A percentile compares a stretch with the other conserved stretches of the same genome.
These are phyloP conservation scores for Harmothoe impar DNA, from an alignment of 2,888 invertebrate species.

Conservation along the genomic window DNA sequence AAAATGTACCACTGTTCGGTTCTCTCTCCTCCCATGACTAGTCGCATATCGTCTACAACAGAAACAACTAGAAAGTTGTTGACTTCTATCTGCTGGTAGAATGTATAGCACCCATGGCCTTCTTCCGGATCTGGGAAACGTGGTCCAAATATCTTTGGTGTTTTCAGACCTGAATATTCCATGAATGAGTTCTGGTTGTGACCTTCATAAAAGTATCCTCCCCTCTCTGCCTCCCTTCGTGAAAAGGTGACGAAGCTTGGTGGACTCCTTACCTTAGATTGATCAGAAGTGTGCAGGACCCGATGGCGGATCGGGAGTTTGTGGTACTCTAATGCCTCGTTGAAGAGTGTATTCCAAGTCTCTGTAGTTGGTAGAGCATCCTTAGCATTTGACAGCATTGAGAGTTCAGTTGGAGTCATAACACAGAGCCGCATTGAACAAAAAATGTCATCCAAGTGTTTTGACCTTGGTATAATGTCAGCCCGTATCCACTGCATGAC, in stretches of 20 bases:
- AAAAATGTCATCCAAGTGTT: neutral
- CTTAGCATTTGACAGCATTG: neutral
- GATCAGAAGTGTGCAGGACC: neutral
- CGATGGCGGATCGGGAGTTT: neutral
- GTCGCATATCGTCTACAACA: too few species aligned
- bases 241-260: constrained; percentile 1
- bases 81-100: neutral
- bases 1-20: neutral
- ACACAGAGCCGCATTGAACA: neutral
- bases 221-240: too few species aligned
- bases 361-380: neutral
- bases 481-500: neutral
- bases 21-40: neutral
- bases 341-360: neutral
- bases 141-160: neutral
- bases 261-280: neutral
- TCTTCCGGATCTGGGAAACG: neutral
- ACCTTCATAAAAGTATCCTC: neutral
- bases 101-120: neutral
- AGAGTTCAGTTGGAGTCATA: neutral
- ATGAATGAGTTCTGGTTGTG: neutral
- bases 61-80: constrained; percentile 21
- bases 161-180: neutral
- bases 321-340: constrained; percentile 20
- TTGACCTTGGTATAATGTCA: neutral